These are phyloP conservation scores for Parochlus steinenii DNA, from an alignment of 2,888 invertebrate genomes.

Conservation along the genomic window DNA sequence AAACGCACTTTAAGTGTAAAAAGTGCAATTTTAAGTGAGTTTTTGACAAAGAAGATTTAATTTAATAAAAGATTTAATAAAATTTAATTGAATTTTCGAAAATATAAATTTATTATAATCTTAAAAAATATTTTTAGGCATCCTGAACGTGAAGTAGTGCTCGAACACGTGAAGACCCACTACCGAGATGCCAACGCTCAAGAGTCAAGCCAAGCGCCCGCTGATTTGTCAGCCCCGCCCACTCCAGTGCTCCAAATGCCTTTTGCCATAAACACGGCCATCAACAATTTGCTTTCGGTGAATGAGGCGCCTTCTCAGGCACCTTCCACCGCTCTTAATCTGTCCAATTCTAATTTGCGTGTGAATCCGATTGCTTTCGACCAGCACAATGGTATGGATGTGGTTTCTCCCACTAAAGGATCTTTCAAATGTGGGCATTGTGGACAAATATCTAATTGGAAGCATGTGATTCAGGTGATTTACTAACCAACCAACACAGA, in stretches of 20 bases:
- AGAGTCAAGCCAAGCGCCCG: not conserved
- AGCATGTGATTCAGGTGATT: conserved; percentile 69
- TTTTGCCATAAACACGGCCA: conserved; percentile 9
- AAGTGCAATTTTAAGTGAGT: conserved; percentile 73
- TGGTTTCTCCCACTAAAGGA: no score
- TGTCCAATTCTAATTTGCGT: no score
- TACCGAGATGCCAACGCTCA: conserved; percentile 27
- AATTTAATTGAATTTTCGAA: not conserved
- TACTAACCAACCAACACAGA: conserved; percentile 26
- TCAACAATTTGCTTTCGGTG: conserved; percentile 16
- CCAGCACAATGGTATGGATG: no score
- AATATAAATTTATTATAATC: not conserved
- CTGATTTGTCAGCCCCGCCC: conserved; percentile 6
- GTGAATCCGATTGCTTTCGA: no score
- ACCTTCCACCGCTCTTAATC: no score
- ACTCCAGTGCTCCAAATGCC: conserved; percentile 10
- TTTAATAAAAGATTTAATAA: conserved; percentile 7
- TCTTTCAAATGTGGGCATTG: conserved; percentile 58
- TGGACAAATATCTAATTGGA: conserved; percentile 69
- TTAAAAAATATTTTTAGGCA: conserved; percentile 30
- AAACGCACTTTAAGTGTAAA: conserved; percentile 76
- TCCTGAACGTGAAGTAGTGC: conserved; percentile 43
- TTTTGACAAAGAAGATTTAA: no score
- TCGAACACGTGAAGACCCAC: conserved; percentile 49
- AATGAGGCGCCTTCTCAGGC: conserved; percentile 37